Base-by-base conservation (phyloP, 2,888 invertebrate genomes). In the Euproctis similis region DNA sequence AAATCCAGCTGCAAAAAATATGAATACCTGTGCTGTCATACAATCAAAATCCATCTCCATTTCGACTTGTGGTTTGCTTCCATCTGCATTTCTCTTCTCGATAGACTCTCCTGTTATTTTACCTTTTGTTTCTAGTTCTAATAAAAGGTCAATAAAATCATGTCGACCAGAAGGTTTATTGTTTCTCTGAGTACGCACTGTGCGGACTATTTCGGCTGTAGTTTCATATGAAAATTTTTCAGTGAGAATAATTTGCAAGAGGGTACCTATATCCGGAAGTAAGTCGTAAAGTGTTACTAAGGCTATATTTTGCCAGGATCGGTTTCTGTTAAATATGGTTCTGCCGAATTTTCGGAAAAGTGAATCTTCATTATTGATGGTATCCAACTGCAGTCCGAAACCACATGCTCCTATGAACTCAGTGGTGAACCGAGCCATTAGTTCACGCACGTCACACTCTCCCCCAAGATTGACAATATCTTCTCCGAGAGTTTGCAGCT, bases 1-100 rank as follows among this genome's bases (percentile, higher is more conserved):
- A 18, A 76, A 84, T 2, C 85, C 85, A n/a, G 81, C 85, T 4
- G 58, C 64, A 14, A 78, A 77, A 42, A 77, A 77, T 7, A 76
- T 38, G 10, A 70, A 69, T 3, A 70, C 59, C 42, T 76, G 76
- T 2, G 75, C 70, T 1, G 46, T 59, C 39, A 75, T 50, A 21
- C 53, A 46, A 8, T 43, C 28, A 1, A 56, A 36, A 24, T 62
- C 59, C 52, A 74, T 51, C 14, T 71, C 63, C 48, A 71, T 43
- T 28, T 67, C 62, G 0, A 59, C 61, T 5, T 34, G 30, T 8
- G 46, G 31, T 3, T 71, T 59, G 2, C 51, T 55, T 0, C 77
- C 77, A 12, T 73, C 65, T 2, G 50, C 24, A 12, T 47, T 47
- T 21, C 36, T 42, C 8, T 53, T 59, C 26, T 71, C 70, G 4